Conservation (phyloP, 2,888 invertebrate species). For the Aleiodes alternator region DNA sequence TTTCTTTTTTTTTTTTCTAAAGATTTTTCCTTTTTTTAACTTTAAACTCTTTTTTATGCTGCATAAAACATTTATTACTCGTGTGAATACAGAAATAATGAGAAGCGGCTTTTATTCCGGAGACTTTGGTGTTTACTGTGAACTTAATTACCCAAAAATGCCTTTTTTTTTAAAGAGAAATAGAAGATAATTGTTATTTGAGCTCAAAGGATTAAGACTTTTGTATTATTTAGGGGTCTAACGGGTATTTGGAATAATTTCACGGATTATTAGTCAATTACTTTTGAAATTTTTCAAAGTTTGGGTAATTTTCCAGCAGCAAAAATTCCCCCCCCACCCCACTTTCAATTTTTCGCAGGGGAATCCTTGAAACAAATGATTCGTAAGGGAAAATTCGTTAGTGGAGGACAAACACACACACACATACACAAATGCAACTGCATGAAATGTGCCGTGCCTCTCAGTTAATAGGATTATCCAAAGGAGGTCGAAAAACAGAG, state of each 20-base stretch:
- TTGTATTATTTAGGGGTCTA: conserved; percentile 42
- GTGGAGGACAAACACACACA: conserved; percentile 23
- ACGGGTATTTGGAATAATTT: conserved; percentile 62
- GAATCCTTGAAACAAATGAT: conserved; percentile 38
- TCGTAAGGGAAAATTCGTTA: conserved; percentile 34
- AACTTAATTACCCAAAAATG: conserved; percentile 16
- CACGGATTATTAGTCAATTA: conserved; percentile 63
- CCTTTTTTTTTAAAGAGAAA: background rate
- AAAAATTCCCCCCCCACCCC: too few relatives aligned
- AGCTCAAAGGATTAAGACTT: conserved; percentile 56
- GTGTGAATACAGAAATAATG: background rate
- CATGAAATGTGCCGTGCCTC: conserved; percentile 56
- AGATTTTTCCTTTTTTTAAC: background rate
- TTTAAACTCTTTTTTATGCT: background rate
- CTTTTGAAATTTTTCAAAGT: conserved; percentile 48
- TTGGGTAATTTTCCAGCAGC: conserved; percentile 17
- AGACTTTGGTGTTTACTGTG: conserved; percentile 15
- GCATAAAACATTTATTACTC: conserved; percentile 6
- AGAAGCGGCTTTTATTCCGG: background rate
- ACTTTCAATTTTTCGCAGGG: conserved; percentile 18
- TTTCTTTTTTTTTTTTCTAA: background rate
- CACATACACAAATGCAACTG: conserved; percentile 21
- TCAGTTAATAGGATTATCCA: conserved; percentile 68
- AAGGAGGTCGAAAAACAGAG: conserved; percentile 60
- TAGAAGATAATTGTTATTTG: conserved; percentile 38